Base-by-base conservation (phyloP, 1,140 invertebrate genomes). In the Drosophila kanapiae region DNA sequence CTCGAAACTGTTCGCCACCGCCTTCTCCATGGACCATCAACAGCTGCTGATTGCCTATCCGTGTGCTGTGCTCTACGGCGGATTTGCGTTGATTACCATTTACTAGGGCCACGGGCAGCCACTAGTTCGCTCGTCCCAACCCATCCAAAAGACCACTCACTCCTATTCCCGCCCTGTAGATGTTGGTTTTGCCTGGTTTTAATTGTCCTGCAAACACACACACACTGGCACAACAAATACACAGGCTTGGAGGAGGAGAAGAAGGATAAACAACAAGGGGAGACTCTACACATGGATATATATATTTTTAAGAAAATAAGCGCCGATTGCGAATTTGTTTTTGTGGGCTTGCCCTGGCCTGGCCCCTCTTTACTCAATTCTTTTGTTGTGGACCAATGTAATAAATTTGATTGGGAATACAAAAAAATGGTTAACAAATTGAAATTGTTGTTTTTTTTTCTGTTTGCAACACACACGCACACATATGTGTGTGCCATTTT, bases 41-140 rank as follows among this genome's bases (percentile, higher is more conserved):
- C 96, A 97, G 92, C 94, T 96, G n/a, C 93, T 97, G 29, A 96
- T 98, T 59, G 96, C 96, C 27, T 98, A 98, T 94, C 97, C 97
- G 10, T 98, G 97, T 94, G 95, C 96, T 49, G 94, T 98, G 42
- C 94, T 98, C 45, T 98, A 98, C 93, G 96, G 96, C 49, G 96
- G 97, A 37, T 98, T 98, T 94, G 97, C 97, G 56, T 94, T 98
- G 51, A 94, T 98, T 68, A 96, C 97, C 62, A 95, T 98, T 82
- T 98, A 90, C 85, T 90, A 87, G 84, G 80, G 54, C 62, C 61
- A 75, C 62, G 63, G 61, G 48, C 72, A 59, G 75, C 83, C 18
- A 38, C 53, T 54, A 54, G 35, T 11, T 42, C 27, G 51, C 64
- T 68, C 76, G 56, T 61, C 62, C 62, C 63, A 64, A 14, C 16